A percentile compares a stretch with the other conserved stretches of the same genome.
These are phyloP conservation scores for Apotomis turbidana DNA, from an alignment of 2,888 invertebrate genomes.

Conservation along the genomic window DNA sequence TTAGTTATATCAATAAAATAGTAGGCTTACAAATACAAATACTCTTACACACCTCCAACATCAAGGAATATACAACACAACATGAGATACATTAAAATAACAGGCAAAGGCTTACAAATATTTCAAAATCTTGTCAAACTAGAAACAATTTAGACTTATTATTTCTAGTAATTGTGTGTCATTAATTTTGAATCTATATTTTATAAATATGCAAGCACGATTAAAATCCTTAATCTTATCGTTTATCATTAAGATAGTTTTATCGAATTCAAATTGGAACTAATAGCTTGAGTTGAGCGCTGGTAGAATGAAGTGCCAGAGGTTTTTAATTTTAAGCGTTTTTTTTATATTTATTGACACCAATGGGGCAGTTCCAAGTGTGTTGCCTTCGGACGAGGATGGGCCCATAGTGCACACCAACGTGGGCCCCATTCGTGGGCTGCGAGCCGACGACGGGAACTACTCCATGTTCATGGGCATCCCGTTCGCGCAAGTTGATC, in stretches of 20 bases:
- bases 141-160: no score
- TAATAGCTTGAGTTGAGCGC: neutral
- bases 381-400: neutral
- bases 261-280: neutral
- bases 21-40: no score
- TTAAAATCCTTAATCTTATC: neutral
- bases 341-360: neutral
- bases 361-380: conserved; percentile 5
- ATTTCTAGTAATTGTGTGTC: no score
- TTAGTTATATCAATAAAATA: no score
- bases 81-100: no score
- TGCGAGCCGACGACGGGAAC: conserved; percentile 41
- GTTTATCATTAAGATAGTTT: neutral
- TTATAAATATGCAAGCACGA: no score
- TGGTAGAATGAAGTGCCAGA: neutral
- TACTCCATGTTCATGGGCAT: conserved; percentile 51
- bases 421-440: conserved; percentile 43
- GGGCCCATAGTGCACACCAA: conserved; percentile 40
- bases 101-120: no score
- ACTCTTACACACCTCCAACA: no score
- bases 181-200: no score
- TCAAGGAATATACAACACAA: no score
- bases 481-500: conserved; percentile 49
- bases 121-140: no score
- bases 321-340: neutral